Evolutionary conservation across 2,888 invertebrate genomes (phyloP).

Genomic region (Euzetes globulus): DNA sequence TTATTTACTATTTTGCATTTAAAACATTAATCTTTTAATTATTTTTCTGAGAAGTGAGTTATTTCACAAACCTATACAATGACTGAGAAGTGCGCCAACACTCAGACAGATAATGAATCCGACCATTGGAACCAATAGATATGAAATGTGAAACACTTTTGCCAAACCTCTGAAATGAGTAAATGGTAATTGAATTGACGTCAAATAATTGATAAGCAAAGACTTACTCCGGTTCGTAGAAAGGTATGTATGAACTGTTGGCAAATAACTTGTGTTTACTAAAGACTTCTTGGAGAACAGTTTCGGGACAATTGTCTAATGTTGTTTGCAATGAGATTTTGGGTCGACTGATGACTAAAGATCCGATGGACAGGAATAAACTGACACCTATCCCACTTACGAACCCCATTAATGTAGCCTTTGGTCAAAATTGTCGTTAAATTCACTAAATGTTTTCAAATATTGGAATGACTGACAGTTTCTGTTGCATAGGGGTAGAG

Average conservation of each 20-base stretch:
- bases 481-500: constrained; percentile 34
- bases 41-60: no score
- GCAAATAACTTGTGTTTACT: not conserved
- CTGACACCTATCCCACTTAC: constrained; percentile 27
- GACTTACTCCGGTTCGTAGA: not conserved
- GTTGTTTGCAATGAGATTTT: constrained; percentile 30
- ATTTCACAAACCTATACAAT: no score
- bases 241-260: not conserved
- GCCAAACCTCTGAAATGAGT: constrained; percentile 19
- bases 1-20: no score
- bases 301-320: constrained; percentile 23
- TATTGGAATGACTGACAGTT: not conserved
- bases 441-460: not conserved
- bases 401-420: constrained; percentile 35
- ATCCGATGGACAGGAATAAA: constrained; percentile 30
- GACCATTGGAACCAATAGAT: not conserved
- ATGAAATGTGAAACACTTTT: constrained; percentile 35
- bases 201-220: not conserved
- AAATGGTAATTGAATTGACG: not conserved
- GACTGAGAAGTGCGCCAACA: no score
- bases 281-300: not conserved
- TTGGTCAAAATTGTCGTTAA: no score
- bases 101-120: no score
- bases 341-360: constrained; percentile 30
- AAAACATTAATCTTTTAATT: no score